Percentiles rank a stretch among this genome's conserved stretches.
These are phyloP conservation scores for Sternarchorhynchus goeldii DNA, from an alignment of 2,797 vertebrate species.

Conservation along the genomic window DNA sequence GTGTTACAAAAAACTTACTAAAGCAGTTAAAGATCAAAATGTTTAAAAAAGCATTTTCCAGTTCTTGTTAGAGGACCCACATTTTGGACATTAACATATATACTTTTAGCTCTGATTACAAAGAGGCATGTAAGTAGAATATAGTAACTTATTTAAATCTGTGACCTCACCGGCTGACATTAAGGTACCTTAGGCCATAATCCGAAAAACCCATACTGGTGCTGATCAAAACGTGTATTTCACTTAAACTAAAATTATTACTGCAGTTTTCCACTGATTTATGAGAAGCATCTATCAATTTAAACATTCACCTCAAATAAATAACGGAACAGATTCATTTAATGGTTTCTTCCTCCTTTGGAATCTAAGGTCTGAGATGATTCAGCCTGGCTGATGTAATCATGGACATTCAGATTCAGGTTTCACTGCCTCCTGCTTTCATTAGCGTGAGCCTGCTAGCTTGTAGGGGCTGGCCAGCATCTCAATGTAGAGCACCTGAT, in stretches of 20 bases:
- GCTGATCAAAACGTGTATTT: too few relatives aligned
- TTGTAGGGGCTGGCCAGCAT: constrained; percentile 1
- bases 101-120: not conserved
- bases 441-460: constrained; percentile 35
- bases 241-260: too few relatives aligned
- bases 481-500: constrained; percentile 22
- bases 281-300: too few relatives aligned
- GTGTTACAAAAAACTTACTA: too few relatives aligned
- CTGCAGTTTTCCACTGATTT: too few relatives aligned
- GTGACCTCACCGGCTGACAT: constrained; percentile 1
- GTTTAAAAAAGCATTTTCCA: too few relatives aligned
- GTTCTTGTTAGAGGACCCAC: too few relatives aligned
- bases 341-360: not conserved
- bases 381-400: not conserved
- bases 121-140: not conserved
- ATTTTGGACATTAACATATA: too few relatives aligned
- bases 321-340: not conserved
- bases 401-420: constrained; percentile 28
- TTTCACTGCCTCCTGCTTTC: constrained; percentile 27
- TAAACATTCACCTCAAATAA: not conserved
- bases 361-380: not conserved
- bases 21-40: too few relatives aligned
- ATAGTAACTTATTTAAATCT: not conserved
- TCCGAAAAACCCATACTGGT: too few relatives aligned
- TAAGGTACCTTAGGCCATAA: not conserved